Conservation (phyloP, 2,888 invertebrate genomes). For the Endotricha flammealis region DNA sequence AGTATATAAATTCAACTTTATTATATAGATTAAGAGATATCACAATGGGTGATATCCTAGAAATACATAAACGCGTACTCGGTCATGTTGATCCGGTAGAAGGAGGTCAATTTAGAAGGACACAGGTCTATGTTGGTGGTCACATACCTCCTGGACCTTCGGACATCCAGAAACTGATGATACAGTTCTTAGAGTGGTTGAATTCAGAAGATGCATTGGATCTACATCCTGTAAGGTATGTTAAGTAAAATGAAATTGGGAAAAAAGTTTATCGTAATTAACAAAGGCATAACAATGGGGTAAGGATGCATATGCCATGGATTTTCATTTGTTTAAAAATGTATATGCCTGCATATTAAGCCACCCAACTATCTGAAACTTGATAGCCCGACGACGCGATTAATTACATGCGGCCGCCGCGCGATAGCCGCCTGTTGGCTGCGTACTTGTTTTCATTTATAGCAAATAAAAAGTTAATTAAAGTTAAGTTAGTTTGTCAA, state of each 20-base stretch:
- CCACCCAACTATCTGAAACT: too few species aligned
- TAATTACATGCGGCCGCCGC: too few species aligned
- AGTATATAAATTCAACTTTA: constrained; percentile 91
- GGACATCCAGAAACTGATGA: constrained; percentile 89
- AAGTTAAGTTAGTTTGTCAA: too few species aligned
- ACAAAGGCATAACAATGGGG: too few species aligned
- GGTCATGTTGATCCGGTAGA: constrained; percentile 96
- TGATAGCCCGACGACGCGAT: too few species aligned
- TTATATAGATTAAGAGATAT: constrained; percentile 88
- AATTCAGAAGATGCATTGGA: constrained; percentile 91
- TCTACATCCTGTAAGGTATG: constrained; percentile 90
- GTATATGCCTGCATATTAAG: too few species aligned
- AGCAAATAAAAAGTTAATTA: too few species aligned
- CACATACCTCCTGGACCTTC: constrained; percentile 94
- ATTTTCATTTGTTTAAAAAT: too few species aligned
- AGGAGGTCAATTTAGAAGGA: constrained; percentile 91
- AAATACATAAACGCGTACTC: constrained; percentile 94
- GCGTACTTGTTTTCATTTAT: too few species aligned
- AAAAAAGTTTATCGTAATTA: too few species aligned
- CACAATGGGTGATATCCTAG: constrained; percentile 90
- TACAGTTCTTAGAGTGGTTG: constrained; percentile 94
- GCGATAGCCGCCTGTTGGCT: too few species aligned
- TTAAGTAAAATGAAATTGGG: not conserved
- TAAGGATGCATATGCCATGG: too few species aligned
- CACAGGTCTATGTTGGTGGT: constrained; percentile 96